These are phyloP conservation scores for Drosophila ezoana DNA, from an alignment of 2,888 invertebrate species.

Conservation along the genomic window DNA sequence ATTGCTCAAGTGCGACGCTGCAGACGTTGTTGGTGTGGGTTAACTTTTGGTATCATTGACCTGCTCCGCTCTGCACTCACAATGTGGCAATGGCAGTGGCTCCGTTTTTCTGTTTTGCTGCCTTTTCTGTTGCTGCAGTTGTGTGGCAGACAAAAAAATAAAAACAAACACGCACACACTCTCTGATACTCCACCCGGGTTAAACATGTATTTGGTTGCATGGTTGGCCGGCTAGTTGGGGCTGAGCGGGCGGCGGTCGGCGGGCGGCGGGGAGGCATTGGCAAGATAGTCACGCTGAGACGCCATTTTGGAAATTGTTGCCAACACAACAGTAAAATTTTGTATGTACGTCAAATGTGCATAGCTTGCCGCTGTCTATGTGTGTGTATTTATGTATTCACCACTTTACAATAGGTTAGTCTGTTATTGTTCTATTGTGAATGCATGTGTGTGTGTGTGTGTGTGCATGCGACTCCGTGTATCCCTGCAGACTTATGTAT, in stretches of 20 bases:
- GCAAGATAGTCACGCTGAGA: constrained; percentile 38
- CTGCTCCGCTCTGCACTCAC: constrained; percentile 62
- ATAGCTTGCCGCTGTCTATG: constrained; percentile 12
- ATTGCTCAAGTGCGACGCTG: constrained; percentile 73
- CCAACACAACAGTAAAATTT: constrained; percentile 37
- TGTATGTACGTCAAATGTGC: constrained; percentile 28
- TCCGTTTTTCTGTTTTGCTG: constrained; percentile 23
- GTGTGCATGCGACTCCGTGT: constrained; percentile 1
- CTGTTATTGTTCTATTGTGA: constrained; percentile 70
- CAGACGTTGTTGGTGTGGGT: constrained; percentile 69
- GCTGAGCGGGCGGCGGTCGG: not conserved
- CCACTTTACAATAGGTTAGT: constrained; percentile 78
- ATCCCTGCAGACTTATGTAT: constrained; percentile 34
- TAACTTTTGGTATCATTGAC: constrained; percentile 80
- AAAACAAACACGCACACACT: constrained; percentile 21
- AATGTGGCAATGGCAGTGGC: constrained; percentile 8
- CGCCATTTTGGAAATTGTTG: constrained; percentile 62
- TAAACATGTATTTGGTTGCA: constrained; percentile 36
- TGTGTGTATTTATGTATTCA: constrained; percentile 34
- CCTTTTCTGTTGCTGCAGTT: constrained; percentile 21
- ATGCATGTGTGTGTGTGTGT: constrained; percentile 13
- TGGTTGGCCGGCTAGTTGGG: not conserved
- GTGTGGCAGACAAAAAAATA: constrained; percentile 38
- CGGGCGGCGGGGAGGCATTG: constrained; percentile 2
- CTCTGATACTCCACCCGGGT: constrained; percentile 25